Conservation (phyloP, 2,113 vertebrate genomes). For the Cryptoleucopteryx plumbea region DNA sequence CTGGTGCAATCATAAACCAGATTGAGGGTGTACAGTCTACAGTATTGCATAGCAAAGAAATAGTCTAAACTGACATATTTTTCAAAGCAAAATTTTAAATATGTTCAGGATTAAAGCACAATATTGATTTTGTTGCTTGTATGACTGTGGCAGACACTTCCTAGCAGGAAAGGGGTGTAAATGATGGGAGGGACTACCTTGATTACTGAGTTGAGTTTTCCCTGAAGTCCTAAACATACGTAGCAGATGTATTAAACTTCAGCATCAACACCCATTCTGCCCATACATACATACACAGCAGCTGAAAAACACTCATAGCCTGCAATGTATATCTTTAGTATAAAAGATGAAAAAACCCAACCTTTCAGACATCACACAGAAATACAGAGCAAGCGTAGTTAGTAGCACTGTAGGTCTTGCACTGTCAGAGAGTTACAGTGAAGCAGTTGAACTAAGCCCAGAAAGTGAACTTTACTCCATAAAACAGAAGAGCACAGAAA, state of each 20-base stretch:
- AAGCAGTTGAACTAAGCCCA: background rate
- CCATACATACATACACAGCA: background rate
- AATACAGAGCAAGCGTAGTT: background rate
- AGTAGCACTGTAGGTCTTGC: background rate
- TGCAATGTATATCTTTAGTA: background rate
- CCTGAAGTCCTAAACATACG: background rate
- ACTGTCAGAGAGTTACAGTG: background rate
- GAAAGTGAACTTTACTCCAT: background rate
- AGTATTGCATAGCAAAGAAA: background rate
- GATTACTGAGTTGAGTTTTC: background rate
- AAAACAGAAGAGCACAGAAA: background rate
- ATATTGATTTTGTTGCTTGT: background rate
- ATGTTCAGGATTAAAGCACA: background rate
- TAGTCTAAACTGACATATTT: background rate
- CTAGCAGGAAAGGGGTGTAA: background rate
- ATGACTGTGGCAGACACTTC: background rate
- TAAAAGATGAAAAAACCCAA: background rate
- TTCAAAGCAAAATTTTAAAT: background rate
- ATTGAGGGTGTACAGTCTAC: background rate
- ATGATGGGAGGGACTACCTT: background rate
- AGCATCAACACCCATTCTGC: background rate
- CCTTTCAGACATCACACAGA: background rate
- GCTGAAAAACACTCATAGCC: background rate
- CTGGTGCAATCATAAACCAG: background rate
- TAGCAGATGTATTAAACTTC: background rate